Evolutionary conservation across 2,797 vertebrate species (phyloP).

Genomic region (Neomorphus geoffroyi): DNA sequence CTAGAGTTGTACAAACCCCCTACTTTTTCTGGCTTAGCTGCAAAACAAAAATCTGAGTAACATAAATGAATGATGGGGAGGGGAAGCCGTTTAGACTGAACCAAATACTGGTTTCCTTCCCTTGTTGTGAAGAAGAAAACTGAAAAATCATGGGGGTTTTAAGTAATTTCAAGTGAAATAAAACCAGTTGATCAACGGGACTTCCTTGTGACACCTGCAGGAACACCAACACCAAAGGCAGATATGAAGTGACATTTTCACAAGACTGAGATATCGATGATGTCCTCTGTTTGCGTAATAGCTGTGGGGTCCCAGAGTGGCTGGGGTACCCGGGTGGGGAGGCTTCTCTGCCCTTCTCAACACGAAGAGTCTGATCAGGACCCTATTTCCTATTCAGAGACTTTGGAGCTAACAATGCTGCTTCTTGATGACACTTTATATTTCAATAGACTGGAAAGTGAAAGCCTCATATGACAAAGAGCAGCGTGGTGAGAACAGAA

Average conservation of each 20-base stretch:
- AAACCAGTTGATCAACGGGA: neutral
- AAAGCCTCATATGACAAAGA: neutral
- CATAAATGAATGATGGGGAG: neutral
- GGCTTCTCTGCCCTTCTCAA: neutral
- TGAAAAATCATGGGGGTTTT: neutral
- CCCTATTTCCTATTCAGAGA: neutral
- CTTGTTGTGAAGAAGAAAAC: neutral
- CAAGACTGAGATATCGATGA: neutral
- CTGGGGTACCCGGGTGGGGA: neutral
- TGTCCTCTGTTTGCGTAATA: neutral
- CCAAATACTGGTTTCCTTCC: neutral
- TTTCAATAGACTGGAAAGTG: neutral
- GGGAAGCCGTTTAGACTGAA: neutral
- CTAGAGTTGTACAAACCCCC: neutral
- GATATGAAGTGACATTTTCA: neutral
- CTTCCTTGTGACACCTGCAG: neutral
- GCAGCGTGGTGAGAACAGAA: neutral
- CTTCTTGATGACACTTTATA: neutral
- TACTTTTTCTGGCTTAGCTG: neutral
- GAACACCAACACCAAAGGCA: neutral
- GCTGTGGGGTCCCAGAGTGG: neutral
- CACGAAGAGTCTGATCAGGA: neutral
- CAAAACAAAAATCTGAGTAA: neutral
- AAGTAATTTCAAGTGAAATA: neutral
- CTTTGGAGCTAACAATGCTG: neutral